Conservation (phyloP, 2,113 vertebrate genomes). For the Cervus canadensis region DNA sequence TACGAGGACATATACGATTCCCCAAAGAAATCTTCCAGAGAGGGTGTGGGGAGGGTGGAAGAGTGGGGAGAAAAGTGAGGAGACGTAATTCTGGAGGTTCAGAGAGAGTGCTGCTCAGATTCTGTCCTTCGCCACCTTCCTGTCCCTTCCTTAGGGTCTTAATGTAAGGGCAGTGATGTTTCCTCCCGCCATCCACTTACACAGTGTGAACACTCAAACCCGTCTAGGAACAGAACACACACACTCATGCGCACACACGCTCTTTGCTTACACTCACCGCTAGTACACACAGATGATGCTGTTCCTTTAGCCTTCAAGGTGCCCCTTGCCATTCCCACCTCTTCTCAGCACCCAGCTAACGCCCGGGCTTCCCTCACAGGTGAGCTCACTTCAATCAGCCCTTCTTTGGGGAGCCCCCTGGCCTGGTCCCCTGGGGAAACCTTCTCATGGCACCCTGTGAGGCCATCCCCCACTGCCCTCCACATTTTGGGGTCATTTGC, state of each 20-base stretch:
- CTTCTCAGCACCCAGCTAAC: accelerated
- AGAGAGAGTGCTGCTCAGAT: neutral
- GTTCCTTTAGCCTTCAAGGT: neutral
- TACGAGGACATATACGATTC: slow-evolving; percentile 41
- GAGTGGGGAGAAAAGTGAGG: neutral
- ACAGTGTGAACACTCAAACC: neutral
- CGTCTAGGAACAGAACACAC: neutral
- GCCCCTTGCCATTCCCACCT: too few relatives aligned
- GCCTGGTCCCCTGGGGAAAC: neutral
- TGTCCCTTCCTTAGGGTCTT: neutral
- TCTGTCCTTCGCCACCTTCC: neutral
- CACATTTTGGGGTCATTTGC: neutral
- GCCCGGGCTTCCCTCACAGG: neutral
- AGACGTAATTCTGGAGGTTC: neutral
- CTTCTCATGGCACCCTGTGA: neutral
- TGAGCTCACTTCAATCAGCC: neutral
- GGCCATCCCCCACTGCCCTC: neutral
- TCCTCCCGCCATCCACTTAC: neutral
- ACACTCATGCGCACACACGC: accelerated
- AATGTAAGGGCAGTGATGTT: neutral
- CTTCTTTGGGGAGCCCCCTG: neutral
- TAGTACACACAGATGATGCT: accelerated
- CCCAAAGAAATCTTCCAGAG: slow-evolving; percentile 31
- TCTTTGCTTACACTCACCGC: neutral
- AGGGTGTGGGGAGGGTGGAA: neutral